Evolutionary conservation across 2,888 invertebrate genomes (phyloP), one percentile per base, ranked within the genome.

Genomic region (Tanytarsus gracilentus): DNA sequence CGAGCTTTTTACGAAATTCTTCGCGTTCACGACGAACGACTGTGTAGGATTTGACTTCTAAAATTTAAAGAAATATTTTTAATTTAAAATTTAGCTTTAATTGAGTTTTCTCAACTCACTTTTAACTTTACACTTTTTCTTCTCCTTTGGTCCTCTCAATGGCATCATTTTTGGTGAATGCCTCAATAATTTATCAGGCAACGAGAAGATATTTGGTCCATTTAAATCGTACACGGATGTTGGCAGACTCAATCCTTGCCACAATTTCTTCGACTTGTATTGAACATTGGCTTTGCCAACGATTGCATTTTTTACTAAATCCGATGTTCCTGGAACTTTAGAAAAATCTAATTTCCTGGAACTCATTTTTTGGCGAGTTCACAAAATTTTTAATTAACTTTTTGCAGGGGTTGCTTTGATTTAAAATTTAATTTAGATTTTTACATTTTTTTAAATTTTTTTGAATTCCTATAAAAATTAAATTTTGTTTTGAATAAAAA

Each of bases 1-100:
- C 84, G 61, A 94, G 75, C 67, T 85, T 84, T 65, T 82, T 79
- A 26, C 94, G 80, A 73, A 93, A 94, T 66, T 86, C 83, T 71
- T 92, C 91, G 21, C 92, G 78, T 64, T 89, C 86, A 70, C 79
- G 79, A 36, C 86, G 78, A 75, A 85, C 77, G 3, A 78, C 78
- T 30, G 85, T 82, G 66, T 84, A 88, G 56, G 81, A 81, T 71
- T 79, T 78, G 71, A 80, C 78, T 61, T 78, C 81, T 82, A 39
- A n/a, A n/a, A n/a, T n/a, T n/a, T n/a, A n/a, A n/a, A n/a, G n/a
- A n/a, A n/a, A n/a, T n/a, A n/a, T n/a, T n/a, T n/a, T n/a, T n/a
- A n/a, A n/a, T n/a, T n/a, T n/a, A n/a, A n/a, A n/a, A n/a, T n/a
- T n/a, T n/a, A n/a, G n/a, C n/a, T n/a, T n/a, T n/a, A n/a, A n/a